phyloP scores from a whole-genome alignment of 2,797 vertebrate genomes.

The Pseudocheirus occidentalis region DNA sequence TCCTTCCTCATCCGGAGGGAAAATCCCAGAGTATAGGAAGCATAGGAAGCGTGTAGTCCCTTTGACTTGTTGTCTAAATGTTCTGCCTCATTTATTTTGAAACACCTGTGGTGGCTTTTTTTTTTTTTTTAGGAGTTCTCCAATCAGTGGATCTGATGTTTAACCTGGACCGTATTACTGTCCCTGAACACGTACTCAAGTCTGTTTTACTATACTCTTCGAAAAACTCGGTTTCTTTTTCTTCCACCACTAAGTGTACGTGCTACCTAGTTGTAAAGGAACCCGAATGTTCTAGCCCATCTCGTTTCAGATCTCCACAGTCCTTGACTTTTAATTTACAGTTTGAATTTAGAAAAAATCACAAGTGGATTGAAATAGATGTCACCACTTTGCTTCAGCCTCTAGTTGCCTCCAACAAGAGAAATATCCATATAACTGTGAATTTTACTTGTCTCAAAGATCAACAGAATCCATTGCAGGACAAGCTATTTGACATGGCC shows the following conservation, averaged over 20 bases:
- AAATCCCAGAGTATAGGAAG: background rate
- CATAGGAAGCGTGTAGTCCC: too few relatives aligned
- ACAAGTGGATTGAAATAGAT: conserved; percentile 92
- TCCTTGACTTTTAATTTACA: conserved; percentile 85
- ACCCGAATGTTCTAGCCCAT: conserved; percentile 71
- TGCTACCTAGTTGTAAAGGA: conserved; percentile 87
- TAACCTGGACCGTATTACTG: conserved; percentile 90
- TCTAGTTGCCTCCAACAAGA: conserved; percentile 85
- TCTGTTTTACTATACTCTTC: conserved; percentile 92
- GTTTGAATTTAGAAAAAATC: conserved; percentile 78
- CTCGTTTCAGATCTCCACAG: conserved; percentile 80
- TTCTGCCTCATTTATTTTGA: background rate
- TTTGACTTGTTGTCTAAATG: background rate
- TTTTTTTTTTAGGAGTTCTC: conserved; percentile 80
- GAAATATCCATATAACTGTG: conserved; percentile 88
- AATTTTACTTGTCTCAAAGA: conserved; percentile 88
- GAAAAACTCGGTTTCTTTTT: conserved; percentile 77
- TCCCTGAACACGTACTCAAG: conserved; percentile 91
- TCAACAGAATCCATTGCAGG: conserved; percentile 44
- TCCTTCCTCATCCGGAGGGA: background rate
- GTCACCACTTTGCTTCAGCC: conserved; percentile 91
- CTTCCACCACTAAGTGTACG: conserved; percentile 78
- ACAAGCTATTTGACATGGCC: conserved; percentile 67
- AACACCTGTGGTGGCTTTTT: background rate
- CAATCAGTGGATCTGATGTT: conserved; percentile 89